Evolutionary conservation across 2,113 vertebrate genomes (phyloP).

Genomic region (Apteryx mantelli): DNA sequence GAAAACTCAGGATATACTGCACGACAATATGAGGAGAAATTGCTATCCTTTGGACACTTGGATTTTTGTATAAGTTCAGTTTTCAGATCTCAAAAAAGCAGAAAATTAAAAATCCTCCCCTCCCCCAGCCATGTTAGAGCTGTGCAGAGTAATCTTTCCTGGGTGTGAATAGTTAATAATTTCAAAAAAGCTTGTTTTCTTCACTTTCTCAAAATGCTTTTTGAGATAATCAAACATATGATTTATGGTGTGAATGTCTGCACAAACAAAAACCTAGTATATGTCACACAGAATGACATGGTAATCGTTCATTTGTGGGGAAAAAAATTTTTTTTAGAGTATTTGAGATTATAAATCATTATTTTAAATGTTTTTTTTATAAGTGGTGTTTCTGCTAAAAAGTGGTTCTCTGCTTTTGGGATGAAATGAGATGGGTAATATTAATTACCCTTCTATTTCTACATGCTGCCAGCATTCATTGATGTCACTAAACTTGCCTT

Average conservation of each 20-base stretch:
- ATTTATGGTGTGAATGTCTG: neutral
- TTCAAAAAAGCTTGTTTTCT: neutral
- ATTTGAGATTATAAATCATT: neutral
- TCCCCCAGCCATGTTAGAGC: neutral
- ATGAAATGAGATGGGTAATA: neutral
- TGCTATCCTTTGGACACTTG: neutral
- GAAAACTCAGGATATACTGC: neutral
- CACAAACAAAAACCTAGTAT: neutral
- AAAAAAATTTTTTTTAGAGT: neutral
- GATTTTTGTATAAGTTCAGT: neutral
- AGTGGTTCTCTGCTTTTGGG: neutral
- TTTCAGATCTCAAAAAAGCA: neutral
- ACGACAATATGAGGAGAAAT: neutral
- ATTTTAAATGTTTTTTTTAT: neutral
- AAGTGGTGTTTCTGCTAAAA: neutral
- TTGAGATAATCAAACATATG: neutral
- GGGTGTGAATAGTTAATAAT: neutral
- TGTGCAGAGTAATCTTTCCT: neutral
- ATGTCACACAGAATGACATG: neutral
- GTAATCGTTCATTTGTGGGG: neutral
- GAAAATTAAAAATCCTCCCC: neutral
- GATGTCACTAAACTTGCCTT: neutral
- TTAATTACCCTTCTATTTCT: neutral
- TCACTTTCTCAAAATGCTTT: neutral
- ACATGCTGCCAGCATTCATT: neutral